A percentile compares a stretch with the other conserved stretches of the same genome.
Conservation (phyloP, 1,140 invertebrate species). For the Atopsyche davidsoni region DNA sequence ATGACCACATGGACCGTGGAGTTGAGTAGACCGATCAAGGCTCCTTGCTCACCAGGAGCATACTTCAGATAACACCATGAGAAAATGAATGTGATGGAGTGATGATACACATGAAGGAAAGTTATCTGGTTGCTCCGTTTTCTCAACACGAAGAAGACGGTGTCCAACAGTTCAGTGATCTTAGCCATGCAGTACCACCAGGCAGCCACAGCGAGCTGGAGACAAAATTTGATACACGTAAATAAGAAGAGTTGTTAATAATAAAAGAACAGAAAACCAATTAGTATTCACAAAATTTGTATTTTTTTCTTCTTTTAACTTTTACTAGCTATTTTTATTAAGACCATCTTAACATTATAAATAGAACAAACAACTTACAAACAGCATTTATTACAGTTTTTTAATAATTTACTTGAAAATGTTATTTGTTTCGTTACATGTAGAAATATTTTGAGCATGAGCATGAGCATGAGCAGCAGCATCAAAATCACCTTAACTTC, state of each 20-base stretch:
- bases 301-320: too few relatives aligned
- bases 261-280: not conserved
- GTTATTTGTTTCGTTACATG: too few relatives aligned
- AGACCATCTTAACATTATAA: too few relatives aligned
- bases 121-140: conserved; percentile 71
- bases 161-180: conserved; percentile 59
- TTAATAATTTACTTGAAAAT: too few relatives aligned
- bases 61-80: conserved; percentile 54
- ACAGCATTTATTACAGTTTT: too few relatives aligned
- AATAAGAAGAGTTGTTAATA: not conserved
- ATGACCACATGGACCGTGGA: conserved; percentile 69
- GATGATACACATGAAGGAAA: conserved; percentile 71
- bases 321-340: too few relatives aligned
- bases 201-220: conserved; percentile 37
- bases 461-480: too few relatives aligned
- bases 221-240: conserved; percentile 11
- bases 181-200: conserved; percentile 50
- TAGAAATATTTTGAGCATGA: too few relatives aligned
- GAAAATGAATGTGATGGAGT: conserved; percentile 59
- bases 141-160: conserved; percentile 75
- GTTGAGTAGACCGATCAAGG: conserved; percentile 58
- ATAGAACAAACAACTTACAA: too few relatives aligned
- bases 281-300: not conserved
- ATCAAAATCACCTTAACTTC: too few relatives aligned
- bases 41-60: conserved; percentile 52